Percentiles rank a stretch among this genome's conserved stretches.
These are phyloP conservation scores for Priapulus caudatus DNA, from an alignment of 2,888 invertebrate species.

Conservation along the genomic window DNA sequence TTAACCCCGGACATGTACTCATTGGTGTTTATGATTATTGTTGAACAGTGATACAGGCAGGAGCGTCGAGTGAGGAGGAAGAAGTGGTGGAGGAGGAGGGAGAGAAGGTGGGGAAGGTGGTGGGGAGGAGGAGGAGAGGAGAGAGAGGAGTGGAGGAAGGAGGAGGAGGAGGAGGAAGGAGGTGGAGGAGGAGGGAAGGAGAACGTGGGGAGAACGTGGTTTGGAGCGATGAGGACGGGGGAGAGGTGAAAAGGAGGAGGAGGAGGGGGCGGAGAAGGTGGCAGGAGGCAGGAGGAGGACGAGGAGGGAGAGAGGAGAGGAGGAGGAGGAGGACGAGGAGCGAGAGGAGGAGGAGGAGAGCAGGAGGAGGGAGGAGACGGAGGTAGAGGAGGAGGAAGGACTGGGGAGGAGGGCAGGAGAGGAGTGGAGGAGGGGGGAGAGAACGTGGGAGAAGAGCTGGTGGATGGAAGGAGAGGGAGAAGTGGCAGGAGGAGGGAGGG, in stretches of 20 bases:
- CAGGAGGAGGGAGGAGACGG: conserved; percentile 8
- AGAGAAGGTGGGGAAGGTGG: conserved; percentile 9
- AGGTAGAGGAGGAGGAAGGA: neutral
- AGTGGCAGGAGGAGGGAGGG: neutral
- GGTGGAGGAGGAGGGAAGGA: conserved; percentile 6
- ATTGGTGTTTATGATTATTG: too few relatives aligned
- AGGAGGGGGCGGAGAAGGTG: conserved; percentile 7
- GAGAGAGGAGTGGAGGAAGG: conserved; percentile 6
- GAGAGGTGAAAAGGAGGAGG: neutral
- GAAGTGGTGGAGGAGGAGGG: conserved; percentile 1
- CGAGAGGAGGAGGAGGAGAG: conserved; percentile 9
- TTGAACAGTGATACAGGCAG: too few relatives aligned
- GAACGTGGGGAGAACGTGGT: neutral
- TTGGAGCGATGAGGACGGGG: neutral
- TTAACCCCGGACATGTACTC: too few relatives aligned
- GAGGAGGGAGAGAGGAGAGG: conserved; percentile 6
- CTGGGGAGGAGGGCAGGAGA: conserved; percentile 5
- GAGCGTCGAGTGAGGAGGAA: neutral
- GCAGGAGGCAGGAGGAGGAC: neutral
- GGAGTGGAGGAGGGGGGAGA: neutral
- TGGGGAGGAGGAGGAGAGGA: neutral
- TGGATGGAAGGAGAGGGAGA: neutral
- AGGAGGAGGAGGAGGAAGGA: neutral
- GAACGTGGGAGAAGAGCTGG: neutral
- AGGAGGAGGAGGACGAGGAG: conserved; percentile 4